A percentile compares a stretch with the other conserved stretches of the same genome.
These are phyloP conservation scores for Drosophila antonietae DNA, from an alignment of 2,888 invertebrate genomes.

Conservation along the genomic window DNA sequence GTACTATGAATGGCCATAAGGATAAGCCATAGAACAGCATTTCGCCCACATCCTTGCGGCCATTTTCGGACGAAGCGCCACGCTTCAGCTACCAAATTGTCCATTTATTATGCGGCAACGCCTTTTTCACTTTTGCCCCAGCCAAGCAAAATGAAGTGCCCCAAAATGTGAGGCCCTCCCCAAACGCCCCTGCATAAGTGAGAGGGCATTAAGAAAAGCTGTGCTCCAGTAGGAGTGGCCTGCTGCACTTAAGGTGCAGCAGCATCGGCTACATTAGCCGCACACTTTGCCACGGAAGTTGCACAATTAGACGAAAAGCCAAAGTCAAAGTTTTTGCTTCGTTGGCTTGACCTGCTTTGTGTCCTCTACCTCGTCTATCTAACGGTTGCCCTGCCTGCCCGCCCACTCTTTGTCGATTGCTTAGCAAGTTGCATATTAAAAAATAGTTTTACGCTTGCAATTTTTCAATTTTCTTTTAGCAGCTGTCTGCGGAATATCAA, in stretches of 20 bases:
- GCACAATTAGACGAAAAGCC: conserved; percentile 72
- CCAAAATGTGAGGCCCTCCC: conserved; percentile 33
- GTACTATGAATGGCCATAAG: conserved; percentile 22
- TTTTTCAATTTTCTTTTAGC: conserved; percentile 52
- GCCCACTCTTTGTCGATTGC: conserved; percentile 5
- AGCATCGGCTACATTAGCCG: conserved; percentile 72
- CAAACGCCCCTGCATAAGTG: conserved; percentile 36
- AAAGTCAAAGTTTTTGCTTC: conserved; percentile 68
- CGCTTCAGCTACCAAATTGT: conserved; percentile 81
- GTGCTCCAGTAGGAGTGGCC: conserved; percentile 45
- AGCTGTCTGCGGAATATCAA: conserved; percentile 73
- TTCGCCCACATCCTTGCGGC: conserved; percentile 72
- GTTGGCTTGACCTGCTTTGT: conserved; percentile 31
- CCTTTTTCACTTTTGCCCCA: conserved; percentile 79
- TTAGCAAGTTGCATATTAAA: conserved; percentile 67
- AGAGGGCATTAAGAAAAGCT: conserved; percentile 73
- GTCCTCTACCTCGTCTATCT: neutral
- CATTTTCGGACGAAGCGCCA: conserved; percentile 62
- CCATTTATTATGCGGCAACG: conserved; percentile 82
- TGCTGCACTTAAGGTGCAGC: conserved; percentile 77
- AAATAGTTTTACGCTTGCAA: conserved; percentile 57
- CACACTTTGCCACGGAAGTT: conserved; percentile 79
- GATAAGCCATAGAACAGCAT: conserved; percentile 39
- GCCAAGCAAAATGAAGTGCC: conserved; percentile 72
- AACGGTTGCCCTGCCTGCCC: neutral